Base-by-base conservation (phyloP, 2,113 vertebrate genomes). In the Hydrochoerus hydrochaeris region DNA sequence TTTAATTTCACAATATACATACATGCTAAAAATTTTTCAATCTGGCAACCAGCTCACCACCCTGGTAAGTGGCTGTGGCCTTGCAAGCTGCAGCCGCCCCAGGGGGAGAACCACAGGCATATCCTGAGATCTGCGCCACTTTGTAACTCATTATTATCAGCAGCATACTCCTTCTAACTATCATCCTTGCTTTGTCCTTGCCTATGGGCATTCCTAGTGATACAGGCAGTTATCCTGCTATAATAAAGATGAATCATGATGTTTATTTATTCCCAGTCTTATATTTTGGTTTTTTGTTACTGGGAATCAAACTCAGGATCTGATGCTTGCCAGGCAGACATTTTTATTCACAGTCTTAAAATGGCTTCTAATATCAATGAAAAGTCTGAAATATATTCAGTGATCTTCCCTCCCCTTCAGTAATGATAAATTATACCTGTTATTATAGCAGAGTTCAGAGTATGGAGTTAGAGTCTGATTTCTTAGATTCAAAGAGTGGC, bases 371-470 rank as follows among this genome's bases (percentile, higher is more conserved):
- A 46, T 89, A 7, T 38, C 49, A 67, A 75, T 67, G 60, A 54
- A 92, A 80, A 81, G 3, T 17, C 58, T 82, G 44, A 20, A 7
- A 10, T 54, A 19, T 49, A 60, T 54, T 7, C 6, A 20, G 13
- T 24, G 49, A 44, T 28, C 35, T 60, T 4, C 0, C 16, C 9
- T 17, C 0, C 1, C 13, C 35, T n/a, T 75, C 46, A 19, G 12
- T 5, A 32, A 54, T n/a, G 35, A 19, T 94, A 12, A 12, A 49
- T 93, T 83, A 12, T 7, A 26, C 52, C 44, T 90, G 38, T 13
- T 46, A 20, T 11, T 30, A 22, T 20, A 7, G 2, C 44, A 7
- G 44, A 54, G 16, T 57, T 41, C 6, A 62, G 24, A 32, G 0
- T 35, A 22, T 19, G n/a, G 46, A 1, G 13, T 86, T 12, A 49